Evolutionary conservation across 2,888 invertebrate species (phyloP).

Genomic region (Microctonus aethiopoides): DNA sequence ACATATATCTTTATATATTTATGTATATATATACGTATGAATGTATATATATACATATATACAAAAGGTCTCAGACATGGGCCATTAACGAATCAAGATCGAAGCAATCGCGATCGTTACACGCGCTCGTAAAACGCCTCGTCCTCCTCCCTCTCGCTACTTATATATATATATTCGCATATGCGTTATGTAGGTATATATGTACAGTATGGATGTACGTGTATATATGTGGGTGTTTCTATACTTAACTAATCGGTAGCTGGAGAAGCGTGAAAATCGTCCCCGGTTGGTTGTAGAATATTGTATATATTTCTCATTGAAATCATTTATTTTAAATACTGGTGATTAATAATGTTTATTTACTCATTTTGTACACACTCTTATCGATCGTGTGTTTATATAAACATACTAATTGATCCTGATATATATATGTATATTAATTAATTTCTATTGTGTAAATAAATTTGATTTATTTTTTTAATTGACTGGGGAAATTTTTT

Average conservation of each 20-base stretch:
- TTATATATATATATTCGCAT: conserved; percentile 12
- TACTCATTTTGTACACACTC: neutral
- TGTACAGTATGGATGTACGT: neutral
- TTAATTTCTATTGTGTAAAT: conserved; percentile 1
- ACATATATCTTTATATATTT: conserved; percentile 1
- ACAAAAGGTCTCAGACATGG: conserved; percentile 38
- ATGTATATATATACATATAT: conserved; percentile 20
- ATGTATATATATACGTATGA: neutral
- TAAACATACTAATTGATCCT: neutral
- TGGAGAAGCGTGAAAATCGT: conserved; percentile 40
- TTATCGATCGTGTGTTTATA: neutral
- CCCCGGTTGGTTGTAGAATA: neutral
- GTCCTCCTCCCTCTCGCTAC: conserved; percentile 39
- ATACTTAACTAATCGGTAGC: conserved; percentile 30
- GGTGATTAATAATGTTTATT: neutral
- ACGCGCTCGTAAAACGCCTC: conserved; percentile 37
- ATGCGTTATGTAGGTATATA: neutral
- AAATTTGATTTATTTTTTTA: neutral
- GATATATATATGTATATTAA: neutral
- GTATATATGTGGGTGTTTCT: neutral
- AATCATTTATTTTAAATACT: neutral
- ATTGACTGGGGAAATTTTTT: too few relatives aligned
- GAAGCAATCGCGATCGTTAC: conserved; percentile 40
- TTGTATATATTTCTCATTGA: neutral
- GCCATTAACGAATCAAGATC: conserved; percentile 45